Evolutionary conservation across 64 coral and sea anemone genomes (phyloP).

Genomic region (Hydrozoanthus tunicans): DNA sequence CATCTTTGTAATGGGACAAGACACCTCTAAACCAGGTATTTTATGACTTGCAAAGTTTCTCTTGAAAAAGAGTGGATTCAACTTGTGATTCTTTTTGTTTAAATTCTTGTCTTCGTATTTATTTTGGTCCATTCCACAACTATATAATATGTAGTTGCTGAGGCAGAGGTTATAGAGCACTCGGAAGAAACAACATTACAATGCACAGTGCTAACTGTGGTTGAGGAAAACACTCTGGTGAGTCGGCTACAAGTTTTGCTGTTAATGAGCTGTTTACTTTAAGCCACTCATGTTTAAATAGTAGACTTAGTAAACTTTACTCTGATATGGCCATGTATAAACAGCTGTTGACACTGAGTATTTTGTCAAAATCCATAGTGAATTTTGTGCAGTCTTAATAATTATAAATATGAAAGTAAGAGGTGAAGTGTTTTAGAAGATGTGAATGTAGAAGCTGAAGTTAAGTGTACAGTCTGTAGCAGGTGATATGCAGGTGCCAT

Average conservation of each 20-base stretch:
- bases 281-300: constrained; percentile 13
- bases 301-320: neutral
- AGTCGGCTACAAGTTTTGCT: constrained; percentile 38
- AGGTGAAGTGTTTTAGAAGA: neutral
- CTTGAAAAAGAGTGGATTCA: constrained; percentile 3
- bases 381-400: too few relatives aligned
- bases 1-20: constrained; percentile 76
- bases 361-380: neutral
- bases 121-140: constrained; percentile 15
- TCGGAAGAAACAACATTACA: constrained; percentile 85
- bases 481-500: constrained; percentile 45
- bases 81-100: constrained; percentile 47
- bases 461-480: constrained; percentile 1
- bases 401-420: too few relatives aligned
- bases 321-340: neutral
- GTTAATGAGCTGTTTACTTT: neutral
- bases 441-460: neutral
- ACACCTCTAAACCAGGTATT: constrained; percentile 88
- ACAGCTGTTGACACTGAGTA: neutral
- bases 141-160: constrained; percentile 48
- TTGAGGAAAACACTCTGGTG: constrained; percentile 78
- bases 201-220: constrained; percentile 76
- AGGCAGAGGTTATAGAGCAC: constrained; percentile 79
- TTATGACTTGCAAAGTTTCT: neutral
- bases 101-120: constrained; percentile 43